Percentiles rank a stretch among this genome's conserved stretches.
Evolutionary conservation across 2,888 invertebrate species (phyloP).

Genomic region (Drosophila algonquin): DNA sequence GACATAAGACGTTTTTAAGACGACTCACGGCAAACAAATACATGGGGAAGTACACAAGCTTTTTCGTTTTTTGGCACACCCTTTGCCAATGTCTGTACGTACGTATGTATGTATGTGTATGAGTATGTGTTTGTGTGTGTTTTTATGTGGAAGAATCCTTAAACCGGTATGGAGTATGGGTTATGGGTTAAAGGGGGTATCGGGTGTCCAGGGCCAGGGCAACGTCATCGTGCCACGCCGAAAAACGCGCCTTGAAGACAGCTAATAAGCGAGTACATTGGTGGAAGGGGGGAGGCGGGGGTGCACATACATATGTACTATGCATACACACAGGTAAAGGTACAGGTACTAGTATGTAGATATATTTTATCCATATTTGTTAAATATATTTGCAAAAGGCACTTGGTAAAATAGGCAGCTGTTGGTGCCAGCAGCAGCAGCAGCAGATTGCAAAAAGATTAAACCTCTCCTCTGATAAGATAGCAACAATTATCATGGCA

Average conservation of each 20-base stretch:
- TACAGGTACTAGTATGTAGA: not conserved
- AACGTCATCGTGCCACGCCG: conserved; percentile 18
- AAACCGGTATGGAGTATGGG: conserved; percentile 52
- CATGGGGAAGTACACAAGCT: conserved; percentile 7
- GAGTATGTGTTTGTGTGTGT: not conserved
- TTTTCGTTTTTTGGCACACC: conserved; percentile 26
- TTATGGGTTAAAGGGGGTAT: conserved; percentile 7
- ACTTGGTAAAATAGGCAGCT: conserved; percentile 6
- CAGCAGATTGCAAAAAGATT: conserved; percentile 62
- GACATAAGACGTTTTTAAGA: conserved; percentile 1
- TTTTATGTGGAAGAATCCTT: conserved; percentile 32
- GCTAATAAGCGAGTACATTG: not conserved
- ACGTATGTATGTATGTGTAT: not conserved
- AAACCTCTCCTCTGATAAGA: conserved; percentile 57
- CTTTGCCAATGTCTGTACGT: conserved; percentile 24
- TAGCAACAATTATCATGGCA: conserved; percentile 43
- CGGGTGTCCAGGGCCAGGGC: conserved; percentile 5
- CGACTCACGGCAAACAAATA: conserved; percentile 1
- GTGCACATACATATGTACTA: no score
- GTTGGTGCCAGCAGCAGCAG: conserved; percentile 23
- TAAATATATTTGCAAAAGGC: not conserved
- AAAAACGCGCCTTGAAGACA: conserved; percentile 11
- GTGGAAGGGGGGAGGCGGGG: no score
- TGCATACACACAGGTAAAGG: no score
- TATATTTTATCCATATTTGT: not conserved